Conservation (phyloP, 2,888 invertebrate genomes). For the Conomelus anceps region DNA sequence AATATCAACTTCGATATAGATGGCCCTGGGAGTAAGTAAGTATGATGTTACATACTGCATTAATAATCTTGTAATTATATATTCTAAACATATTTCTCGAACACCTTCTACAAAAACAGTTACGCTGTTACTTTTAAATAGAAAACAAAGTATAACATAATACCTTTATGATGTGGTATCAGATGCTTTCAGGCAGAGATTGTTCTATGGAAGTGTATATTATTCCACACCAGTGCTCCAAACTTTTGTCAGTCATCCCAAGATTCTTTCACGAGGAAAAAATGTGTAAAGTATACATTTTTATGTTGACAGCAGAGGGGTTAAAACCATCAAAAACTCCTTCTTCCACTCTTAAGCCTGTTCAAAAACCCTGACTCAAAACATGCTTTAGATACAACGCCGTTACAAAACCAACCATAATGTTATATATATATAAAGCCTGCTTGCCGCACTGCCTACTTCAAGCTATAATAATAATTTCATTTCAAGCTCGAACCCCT, state of each 20-base stretch:
- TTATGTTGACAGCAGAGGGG: not conserved
- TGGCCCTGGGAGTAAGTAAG: too few species aligned
- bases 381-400: not conserved
- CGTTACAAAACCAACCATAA: not conserved
- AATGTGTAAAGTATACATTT: not conserved
- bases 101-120: too few species aligned
- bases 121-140: too few species aligned
- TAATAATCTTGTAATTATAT: too few species aligned
- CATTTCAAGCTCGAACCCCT: not conserved
- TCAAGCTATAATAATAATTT: not conserved
- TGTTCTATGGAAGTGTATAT: not conserved
- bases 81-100: too few species aligned
- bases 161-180: not conserved
- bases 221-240: not conserved
- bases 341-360: not conserved
- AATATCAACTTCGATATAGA: too few species aligned
- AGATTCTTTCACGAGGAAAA: not conserved
- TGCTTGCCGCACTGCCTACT: not conserved
- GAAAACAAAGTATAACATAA: not conserved
- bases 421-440: not conserved
- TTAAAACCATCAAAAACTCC: not conserved
- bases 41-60: too few species aligned
- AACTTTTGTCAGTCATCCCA: not conserved
- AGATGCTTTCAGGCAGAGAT: not conserved
- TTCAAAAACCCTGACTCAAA: not conserved